Base-by-base conservation (phyloP, 2,113 vertebrate genomes). In the Hippoglossus stenolepis region DNA sequence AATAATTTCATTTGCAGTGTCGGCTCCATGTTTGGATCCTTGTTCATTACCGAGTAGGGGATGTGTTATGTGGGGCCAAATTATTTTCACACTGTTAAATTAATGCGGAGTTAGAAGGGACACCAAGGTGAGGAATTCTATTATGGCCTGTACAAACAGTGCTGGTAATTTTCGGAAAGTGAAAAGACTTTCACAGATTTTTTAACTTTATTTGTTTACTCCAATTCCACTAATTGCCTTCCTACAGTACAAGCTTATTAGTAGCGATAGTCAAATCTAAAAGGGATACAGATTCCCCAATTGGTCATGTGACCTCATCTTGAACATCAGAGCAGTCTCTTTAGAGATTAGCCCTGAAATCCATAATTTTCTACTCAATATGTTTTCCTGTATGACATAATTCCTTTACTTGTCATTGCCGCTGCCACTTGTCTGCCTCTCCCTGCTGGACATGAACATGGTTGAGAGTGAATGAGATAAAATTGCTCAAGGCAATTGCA, bases 1-100 rank as follows among this genome's bases (percentile, higher is more conserved):
- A 77, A 85, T 82, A 54, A 80, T 76, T 84, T 73, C 5, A 73
- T 85, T 84, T 70, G 71, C 28, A 1, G 40, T 59, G 47, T 59
- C 38, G n/a, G 24, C 63, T 73, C 67, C 35, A 45, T 65, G 69
- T 82, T 73, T 74, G 69, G 12, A 83, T 49, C 69, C 73, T 56
- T 47, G 65, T 65, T 76, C 64, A 66, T 79, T 59, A 79, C 56
- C 24, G 67, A 59, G 45, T 10, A 51, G 60, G 62, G 53, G 53
- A 21, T 40, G 40, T 63, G 72, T 75, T 85, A 80, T 66, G 65
- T 65, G 51, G 47, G 49, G n/a, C 61, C 65, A 82, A 80, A 77
- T 76, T n/a, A 71, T 76, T 83, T 77, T 61, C 45, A 82, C 69
- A 59, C 56, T 51, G 26, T 67, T 49, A 38, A 62, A 63, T 77